Conservation (phyloP, 2,113 vertebrate genomes). For the Otocyon megalotis region DNA sequence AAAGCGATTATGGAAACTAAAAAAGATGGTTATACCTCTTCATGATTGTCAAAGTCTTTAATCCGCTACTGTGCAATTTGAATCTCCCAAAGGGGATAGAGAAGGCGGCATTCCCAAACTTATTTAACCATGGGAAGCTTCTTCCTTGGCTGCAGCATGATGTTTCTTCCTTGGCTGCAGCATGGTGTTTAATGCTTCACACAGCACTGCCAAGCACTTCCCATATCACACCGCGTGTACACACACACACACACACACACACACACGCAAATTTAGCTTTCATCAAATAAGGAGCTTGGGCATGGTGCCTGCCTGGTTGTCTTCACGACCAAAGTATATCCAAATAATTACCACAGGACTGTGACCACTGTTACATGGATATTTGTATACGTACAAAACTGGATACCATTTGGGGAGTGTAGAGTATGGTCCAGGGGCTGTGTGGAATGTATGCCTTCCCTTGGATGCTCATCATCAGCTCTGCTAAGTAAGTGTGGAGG, state of each 20-base stretch:
- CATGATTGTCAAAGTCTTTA: background rate
- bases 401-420: background rate
- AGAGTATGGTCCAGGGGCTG: background rate
- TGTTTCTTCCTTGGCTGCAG: background rate
- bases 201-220: background rate
- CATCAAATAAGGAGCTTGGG: background rate
- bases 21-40: background rate
- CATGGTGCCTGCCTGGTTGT: background rate
- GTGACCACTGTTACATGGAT: no score
- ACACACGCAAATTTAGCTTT: background rate
- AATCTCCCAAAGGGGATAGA: background rate
- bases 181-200: background rate
- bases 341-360: background rate
- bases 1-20: background rate
- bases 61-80: background rate
- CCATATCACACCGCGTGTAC: background rate
- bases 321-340: background rate
- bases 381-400: background rate
- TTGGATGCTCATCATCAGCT: background rate
- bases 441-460: rapidly evolving
- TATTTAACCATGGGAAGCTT: background rate
- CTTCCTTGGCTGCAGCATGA: background rate
- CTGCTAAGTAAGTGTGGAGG: background rate
- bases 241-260: no score
- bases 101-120: background rate